Evolutionary conservation across 2,113 vertebrate species (phyloP).

Genomic region (Siniperca knerii): DNA sequence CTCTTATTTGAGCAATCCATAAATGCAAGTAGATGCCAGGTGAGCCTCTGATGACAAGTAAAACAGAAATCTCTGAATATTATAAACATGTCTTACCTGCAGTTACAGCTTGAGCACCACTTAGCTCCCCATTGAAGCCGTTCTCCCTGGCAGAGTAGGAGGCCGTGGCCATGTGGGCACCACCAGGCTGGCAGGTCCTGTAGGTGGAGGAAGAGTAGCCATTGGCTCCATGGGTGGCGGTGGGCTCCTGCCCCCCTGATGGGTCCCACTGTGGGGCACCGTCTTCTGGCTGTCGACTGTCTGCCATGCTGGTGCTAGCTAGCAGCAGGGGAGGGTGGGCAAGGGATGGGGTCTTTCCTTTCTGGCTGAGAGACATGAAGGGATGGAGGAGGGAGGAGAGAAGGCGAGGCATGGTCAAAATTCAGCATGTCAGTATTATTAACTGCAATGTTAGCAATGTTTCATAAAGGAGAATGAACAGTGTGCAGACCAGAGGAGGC

Average conservation of each 20-base stretch:
- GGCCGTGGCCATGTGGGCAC: conserved; percentile 79
- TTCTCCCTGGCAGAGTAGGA: conserved; percentile 92
- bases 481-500: conserved; percentile 31
- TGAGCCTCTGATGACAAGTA: neutral
- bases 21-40: neutral
- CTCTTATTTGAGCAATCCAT: neutral
- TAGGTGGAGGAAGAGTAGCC: conserved; percentile 92
- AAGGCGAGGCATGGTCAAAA: conserved; percentile 19
- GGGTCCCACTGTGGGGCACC: conserved; percentile 92
- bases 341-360: conserved; percentile 49
- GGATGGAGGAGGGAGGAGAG: neutral
- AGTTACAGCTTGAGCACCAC: conserved; percentile 89
- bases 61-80: neutral
- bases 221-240: conserved; percentile 90
- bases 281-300: conserved; percentile 93
- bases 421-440: conserved; percentile 17
- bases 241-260: conserved; percentile 89
- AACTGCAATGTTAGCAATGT: conserved; percentile 32
- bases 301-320: conserved; percentile 89
- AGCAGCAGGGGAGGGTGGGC: conserved; percentile 62
- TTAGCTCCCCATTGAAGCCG: conserved; percentile 94
- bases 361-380: conserved; percentile 44
- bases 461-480: conserved; percentile 32
- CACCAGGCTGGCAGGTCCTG: conserved; percentile 86
- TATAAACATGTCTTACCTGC: conserved; percentile 88